These are phyloP conservation scores for Cerceris ruficornis DNA, from an alignment of 2,888 invertebrate species.

Conservation along the genomic window DNA sequence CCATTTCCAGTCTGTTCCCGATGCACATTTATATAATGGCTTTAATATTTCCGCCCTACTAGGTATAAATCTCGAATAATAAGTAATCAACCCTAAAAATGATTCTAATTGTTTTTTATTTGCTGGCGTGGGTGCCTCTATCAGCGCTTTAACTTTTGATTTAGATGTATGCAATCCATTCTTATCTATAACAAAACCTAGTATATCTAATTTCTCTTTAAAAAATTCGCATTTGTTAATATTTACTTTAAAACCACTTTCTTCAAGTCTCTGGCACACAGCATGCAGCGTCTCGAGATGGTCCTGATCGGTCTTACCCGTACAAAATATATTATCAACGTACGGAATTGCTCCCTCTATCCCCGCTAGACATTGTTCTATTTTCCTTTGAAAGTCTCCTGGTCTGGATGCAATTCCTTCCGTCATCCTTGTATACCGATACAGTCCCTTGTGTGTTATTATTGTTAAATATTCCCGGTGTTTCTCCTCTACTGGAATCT, in stretches of 20 bases:
- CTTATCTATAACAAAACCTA: constrained; percentile 63
- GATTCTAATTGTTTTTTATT: constrained; percentile 59
- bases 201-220: constrained; percentile 53
- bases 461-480: constrained; percentile 22
- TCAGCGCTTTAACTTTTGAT: constrained; percentile 61
- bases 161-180: constrained; percentile 58
- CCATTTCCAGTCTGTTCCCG: constrained; percentile 62
- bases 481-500: constrained; percentile 30
- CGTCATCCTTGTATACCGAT: constrained; percentile 6
- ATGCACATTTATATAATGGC: constrained; percentile 61
- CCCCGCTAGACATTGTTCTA: constrained; percentile 38
- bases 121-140: constrained; percentile 51
- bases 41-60: constrained; percentile 60
- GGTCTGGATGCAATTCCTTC: constrained; percentile 28
- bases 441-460: constrained; percentile 3
- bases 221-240: constrained; percentile 64
- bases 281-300: constrained; percentile 11
- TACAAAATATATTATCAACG: constrained; percentile 33
- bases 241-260: constrained; percentile 29
- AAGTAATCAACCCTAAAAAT: constrained; percentile 70
- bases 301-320: constrained; percentile 13
- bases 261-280: constrained; percentile 9
- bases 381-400: constrained; percentile 25
- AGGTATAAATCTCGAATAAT: constrained; percentile 72
- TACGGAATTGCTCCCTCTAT: constrained; percentile 17